Evolutionary conservation across 1,140 invertebrate species (phyloP), one percentile per base, ranked within the genome.

Genomic region (Saxidomus purpurata): DNA sequence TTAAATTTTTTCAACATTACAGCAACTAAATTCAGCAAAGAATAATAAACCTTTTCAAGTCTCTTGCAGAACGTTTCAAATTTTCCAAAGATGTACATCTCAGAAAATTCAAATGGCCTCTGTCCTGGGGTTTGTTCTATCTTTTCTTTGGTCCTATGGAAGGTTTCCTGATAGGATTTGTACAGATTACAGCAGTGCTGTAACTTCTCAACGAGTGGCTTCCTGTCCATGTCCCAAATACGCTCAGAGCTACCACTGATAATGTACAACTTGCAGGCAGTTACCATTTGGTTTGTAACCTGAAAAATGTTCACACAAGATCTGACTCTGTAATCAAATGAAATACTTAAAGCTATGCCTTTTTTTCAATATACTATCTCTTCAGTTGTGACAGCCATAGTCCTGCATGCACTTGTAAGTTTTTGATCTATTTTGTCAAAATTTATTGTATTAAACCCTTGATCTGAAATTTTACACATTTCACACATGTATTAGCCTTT

Each of bases 251-350:
- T 98, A 89, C 98, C 96, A 91, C 97, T 97, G 0, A 98, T 98
- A 28, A 99, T 97, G 93, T 98, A 99, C 85, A 98, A 97, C 94
- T 98, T 98, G 95, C 98, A 99, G 0, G 98, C 98, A 92, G 98
- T 98, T 59, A 99, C 99, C 98, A 99, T 99, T 97, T 99, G 98
- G 96, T 99, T 99, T 0, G 98, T 99, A 61, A 99, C 98, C 97
- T 98, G 36, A n/a, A 83, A 80, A 43, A 15, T 43, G 15, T 43
- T n/a, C n/a, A n/a, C n/a, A n/a, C n/a, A n/a, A n/a, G n/a, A n/a
- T n/a, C n/a, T n/a, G n/a, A 43, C 4, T 43, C 43, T 43, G 43
- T 43, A 43, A 43, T 43, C 15, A 4, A 8, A 43, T 43, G 43
- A n/a, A n/a, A n/a, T n/a, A n/a, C n/a, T n/a, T n/a, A n/a, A n/a